Base-by-base conservation (phyloP, 2,888 invertebrate genomes). In the Caenorhabditis doughertyi region DNA sequence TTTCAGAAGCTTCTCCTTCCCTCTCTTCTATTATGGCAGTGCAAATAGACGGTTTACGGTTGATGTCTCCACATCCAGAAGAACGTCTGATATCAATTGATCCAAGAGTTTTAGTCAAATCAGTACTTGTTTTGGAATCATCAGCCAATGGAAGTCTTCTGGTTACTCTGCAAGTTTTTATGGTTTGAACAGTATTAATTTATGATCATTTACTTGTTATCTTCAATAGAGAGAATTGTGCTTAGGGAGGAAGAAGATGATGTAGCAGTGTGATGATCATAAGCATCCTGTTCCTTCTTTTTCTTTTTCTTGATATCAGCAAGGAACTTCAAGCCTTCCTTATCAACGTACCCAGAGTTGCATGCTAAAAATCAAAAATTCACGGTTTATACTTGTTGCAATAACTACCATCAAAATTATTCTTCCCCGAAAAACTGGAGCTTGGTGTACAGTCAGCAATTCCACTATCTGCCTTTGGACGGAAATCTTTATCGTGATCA, bases 361-460 rank as follows among this genome's bases (percentile, higher is more conserved):
- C 25, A 11, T 2, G n/a, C 73, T 73, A n/a, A 53, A 72, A 62
- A 44, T 18, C 21, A 18, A 29, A 29, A 55, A 27, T n/a, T n/a
- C n/a, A n/a, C n/a, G n/a, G n/a, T n/a, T n/a, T n/a, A n/a, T n/a
- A n/a, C n/a, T n/a, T n/a, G n/a, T n/a, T n/a, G n/a, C n/a, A n/a
- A n/a, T n/a, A n/a, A 56, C 35, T 18, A 67, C 67, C 39, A 11
- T 64, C 44, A 11, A 25, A 29, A 29, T 49, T 42, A 16, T 51
- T 51, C 51, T 68, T 76, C 25, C 67, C 65, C 13, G 77, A 77
- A 23, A 77, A 77, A 18, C 68, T 68, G 0, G 77, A 68, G 13
- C 77, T 68, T 11, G 77, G 77, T 16, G 77, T 77, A 27, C 77
- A 77, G 27, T 77, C 77, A 53, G 77, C 77, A 44, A 77, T 77